Evolutionary conservation across 2,113 vertebrate species (phyloP).

Genomic region (Phrynocephalus versicolor): DNA sequence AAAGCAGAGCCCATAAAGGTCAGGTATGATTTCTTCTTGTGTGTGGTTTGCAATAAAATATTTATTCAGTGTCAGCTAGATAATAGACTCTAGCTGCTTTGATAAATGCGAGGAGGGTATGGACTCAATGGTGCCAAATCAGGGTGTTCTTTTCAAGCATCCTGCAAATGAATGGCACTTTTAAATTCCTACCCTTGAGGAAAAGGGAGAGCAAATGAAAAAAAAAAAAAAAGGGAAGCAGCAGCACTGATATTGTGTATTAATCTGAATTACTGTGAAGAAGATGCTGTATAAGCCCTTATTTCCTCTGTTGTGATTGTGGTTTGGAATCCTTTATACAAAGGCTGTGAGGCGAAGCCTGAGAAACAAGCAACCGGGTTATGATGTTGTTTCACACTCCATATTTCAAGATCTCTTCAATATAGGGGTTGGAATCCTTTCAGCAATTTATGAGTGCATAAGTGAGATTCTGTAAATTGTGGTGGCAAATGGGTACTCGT

Average conservation of each 20-base stretch:
- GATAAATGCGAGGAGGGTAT: background rate
- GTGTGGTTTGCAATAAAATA: background rate
- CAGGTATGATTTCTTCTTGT: constrained; percentile 13
- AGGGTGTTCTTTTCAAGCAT: background rate
- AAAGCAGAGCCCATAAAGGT: constrained; percentile 9
- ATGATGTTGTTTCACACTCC: background rate
- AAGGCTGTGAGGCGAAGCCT: background rate
- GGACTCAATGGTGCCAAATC: background rate
- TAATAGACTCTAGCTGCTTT: background rate
- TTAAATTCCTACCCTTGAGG: background rate
- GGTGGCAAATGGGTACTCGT: no score
- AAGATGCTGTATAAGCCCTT: background rate
- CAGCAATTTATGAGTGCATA: no score
- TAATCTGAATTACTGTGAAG: background rate
- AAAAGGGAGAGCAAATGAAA: background rate
- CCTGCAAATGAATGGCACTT: background rate
- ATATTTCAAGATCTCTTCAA: no score
- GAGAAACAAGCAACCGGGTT: background rate
- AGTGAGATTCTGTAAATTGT: no score
- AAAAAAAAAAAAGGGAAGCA: background rate
- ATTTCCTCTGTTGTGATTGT: background rate
- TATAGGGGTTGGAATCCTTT: no score
- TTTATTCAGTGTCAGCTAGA: constrained; percentile 6
- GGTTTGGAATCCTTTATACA: background rate
- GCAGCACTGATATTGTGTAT: background rate